These are phyloP conservation scores for Neocrepidodera transversa DNA, from an alignment of 2,888 invertebrate genomes.

Conservation along the genomic window DNA sequence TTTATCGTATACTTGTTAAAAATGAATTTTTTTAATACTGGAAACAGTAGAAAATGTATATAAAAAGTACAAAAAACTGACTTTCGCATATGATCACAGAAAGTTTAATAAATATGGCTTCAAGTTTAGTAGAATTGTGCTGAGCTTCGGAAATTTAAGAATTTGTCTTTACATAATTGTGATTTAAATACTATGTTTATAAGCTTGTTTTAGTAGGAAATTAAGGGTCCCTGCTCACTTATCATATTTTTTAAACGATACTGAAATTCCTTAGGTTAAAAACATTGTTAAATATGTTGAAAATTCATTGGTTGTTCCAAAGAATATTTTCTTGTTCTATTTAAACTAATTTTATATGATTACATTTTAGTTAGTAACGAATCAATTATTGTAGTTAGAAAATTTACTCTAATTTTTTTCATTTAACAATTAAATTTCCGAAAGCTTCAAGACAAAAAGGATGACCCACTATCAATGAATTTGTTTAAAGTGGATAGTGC, in stretches of 20 bases:
- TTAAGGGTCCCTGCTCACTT: not conserved
- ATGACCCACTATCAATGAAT: too few relatives aligned
- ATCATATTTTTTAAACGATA: too few relatives aligned
- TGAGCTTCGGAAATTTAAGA: slow-evolving; percentile 18
- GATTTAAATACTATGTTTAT: not conserved
- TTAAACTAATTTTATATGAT: too few relatives aligned
- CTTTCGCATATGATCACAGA: slow-evolving; percentile 22
- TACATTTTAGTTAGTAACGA: too few relatives aligned
- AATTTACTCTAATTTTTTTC: too few relatives aligned
- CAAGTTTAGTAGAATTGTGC: slow-evolving; percentile 22
- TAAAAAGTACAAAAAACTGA: slow-evolving; percentile 38
- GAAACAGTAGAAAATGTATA: slow-evolving; percentile 35
- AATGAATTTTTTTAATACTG: slow-evolving; percentile 12
- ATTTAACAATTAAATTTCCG: too few relatives aligned
- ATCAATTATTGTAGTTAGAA: too few relatives aligned
- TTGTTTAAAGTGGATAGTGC: too few relatives aligned
- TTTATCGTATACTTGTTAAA: slow-evolving; percentile 5
- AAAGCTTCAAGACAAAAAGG: too few relatives aligned
- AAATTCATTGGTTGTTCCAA: too few relatives aligned
- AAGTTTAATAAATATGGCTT: slow-evolving; percentile 18
- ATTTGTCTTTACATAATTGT: slow-evolving; percentile 9
- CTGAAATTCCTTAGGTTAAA: not conserved
- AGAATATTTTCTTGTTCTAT: not conserved
- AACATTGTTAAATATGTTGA: too few relatives aligned
- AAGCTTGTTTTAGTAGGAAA: slow-evolving; percentile 11